A percentile compares a stretch with the other conserved stretches of the same genome.
Evolutionary conservation across 2,797 vertebrate species (phyloP).

Genomic region (Lemur catta): DNA sequence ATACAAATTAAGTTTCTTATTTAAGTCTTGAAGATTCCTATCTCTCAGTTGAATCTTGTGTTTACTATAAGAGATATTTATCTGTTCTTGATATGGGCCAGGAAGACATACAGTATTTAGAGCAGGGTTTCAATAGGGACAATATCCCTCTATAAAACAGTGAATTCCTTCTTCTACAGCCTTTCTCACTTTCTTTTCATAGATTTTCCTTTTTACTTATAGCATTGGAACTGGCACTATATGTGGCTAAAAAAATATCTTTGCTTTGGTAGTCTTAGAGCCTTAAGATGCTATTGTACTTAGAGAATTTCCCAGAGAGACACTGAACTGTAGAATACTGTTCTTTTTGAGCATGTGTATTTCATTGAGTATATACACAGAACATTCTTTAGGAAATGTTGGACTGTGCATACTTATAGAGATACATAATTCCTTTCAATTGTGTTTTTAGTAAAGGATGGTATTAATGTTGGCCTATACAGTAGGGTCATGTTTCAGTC

Average conservation of each 20-base stretch:
- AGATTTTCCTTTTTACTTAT: neutral
- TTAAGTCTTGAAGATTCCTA: neutral
- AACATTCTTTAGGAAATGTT: neutral
- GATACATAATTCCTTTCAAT: neutral
- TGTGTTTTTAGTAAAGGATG: neutral
- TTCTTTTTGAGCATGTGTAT: neutral
- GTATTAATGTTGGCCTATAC: neutral
- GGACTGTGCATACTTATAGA: neutral
- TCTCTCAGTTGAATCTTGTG: neutral
- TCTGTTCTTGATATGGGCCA: neutral
- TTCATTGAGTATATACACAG: neutral
- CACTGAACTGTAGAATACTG: neutral
- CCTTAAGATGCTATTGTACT: neutral
- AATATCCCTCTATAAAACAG: neutral
- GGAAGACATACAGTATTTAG: neutral
- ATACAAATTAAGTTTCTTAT: neutral
- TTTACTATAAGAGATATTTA: neutral
- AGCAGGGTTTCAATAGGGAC: neutral
- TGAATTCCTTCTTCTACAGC: neutral
- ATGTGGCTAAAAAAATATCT: neutral
- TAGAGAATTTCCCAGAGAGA: neutral
- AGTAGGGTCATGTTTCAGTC: neutral
- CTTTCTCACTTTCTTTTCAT: neutral
- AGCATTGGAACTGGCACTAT: neutral
- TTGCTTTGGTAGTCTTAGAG: neutral